Base-by-base conservation (phyloP, 2,888 invertebrate species). In the Drosophila flavopinicola region DNA sequence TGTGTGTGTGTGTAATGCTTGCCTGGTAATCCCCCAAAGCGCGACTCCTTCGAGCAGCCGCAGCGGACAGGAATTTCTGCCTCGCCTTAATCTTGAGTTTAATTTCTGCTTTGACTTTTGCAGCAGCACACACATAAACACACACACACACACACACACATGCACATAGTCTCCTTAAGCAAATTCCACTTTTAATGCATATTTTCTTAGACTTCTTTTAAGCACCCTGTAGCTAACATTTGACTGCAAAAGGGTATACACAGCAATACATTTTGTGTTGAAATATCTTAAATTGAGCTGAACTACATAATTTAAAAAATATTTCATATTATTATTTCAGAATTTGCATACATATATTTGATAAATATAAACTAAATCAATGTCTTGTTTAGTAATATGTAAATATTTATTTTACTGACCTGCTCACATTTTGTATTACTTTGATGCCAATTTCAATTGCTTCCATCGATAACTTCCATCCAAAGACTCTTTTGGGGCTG, bases 71-170 rank as follows among this genome's bases (percentile, higher is more conserved):
- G 66, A 73, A 65, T 67, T 75, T 78, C 57, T 60, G 66, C 75
- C 47, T 70, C 27, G 70, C 65, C 86, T 78, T 76, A 83, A 86
- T 75, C 84, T 79, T 63, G 59, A 84, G 70, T 86, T 83, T 84
- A 83, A 83, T 84, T 79, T 69, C 58, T 67, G 65, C 85, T 77
- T 84, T 78, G 85, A 86, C 80, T 82, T 79, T 64, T 68, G 64
- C 66, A 65, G 33, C 44, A 39, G 42, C 48, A 20, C 38, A 33
- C 35, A 35, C 30, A 15, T 20, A 17, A 7, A 54, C 35, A 45
- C 38, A 25, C 13, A 6, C 32, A 45, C 44, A 33, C 47, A 35
- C 24, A 23, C 32, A 17, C 11, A 7, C 29, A 9, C 41, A 33
- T 7, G n/a, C 15, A 10, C 42, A 32, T 24, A 47, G 17, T 35